These are phyloP conservation scores for Laticauda colubrina DNA, from an alignment of 2,113 vertebrate species.

Conservation along the genomic window DNA sequence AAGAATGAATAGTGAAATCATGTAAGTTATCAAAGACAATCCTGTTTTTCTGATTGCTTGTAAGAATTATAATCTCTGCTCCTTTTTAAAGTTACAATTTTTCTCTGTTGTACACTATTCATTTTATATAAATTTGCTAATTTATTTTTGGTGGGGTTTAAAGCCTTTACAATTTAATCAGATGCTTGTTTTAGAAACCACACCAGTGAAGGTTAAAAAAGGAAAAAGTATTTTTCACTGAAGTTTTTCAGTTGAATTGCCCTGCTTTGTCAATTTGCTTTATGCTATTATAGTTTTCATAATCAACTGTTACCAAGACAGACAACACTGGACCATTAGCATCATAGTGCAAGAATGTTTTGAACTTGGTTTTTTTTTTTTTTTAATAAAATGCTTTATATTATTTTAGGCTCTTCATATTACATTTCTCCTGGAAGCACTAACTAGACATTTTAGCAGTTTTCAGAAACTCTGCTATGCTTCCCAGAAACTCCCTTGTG, in stretches of 20 bases:
- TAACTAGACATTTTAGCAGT: neutral
- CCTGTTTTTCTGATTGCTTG: neutral
- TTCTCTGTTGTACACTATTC: neutral
- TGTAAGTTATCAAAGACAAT: neutral
- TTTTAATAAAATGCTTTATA: neutral
- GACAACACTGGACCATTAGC: neutral
- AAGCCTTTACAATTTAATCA: slow-evolving; percentile 2
- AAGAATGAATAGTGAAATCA: neutral
- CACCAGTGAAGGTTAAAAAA: neutral
- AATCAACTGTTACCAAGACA: neutral
- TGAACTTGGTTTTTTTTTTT: neutral
- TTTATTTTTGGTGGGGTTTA: neutral
- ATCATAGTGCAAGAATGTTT: neutral
- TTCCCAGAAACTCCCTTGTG: slow-evolving; percentile 8
- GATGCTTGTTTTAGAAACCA: neutral
- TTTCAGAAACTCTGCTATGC: neutral
- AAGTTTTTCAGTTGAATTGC: neutral
- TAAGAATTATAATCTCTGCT: neutral
- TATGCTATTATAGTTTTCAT: neutral
- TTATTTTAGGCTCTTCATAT: neutral
- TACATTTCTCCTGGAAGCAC: neutral
- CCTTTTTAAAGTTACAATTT: neutral
- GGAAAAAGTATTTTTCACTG: neutral
- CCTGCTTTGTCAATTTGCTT: neutral
- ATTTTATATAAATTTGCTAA: neutral